phyloP scores from a whole-genome alignment of 2,797 vertebrate species.

The Caiman crocodilus region DNA sequence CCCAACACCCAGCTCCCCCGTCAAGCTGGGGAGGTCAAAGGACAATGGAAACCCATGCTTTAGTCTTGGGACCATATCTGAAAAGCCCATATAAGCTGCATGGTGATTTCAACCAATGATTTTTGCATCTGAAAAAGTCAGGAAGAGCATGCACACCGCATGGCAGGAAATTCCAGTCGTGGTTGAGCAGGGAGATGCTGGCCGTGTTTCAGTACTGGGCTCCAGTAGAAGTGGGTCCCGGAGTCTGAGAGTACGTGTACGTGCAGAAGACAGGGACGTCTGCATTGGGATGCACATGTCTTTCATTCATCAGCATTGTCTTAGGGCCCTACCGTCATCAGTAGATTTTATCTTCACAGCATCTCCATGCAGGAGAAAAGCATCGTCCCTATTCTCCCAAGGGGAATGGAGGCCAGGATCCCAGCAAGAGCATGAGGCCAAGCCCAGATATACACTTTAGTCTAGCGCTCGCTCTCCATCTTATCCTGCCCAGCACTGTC shows the following conservation, averaged over 20 bases:
- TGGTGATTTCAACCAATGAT: neutral
- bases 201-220: neutral
- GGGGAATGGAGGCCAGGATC: no score
- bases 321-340: neutral
- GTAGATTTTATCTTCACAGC: neutral
- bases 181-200: neutral
- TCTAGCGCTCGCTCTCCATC: neutral
- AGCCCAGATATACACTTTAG: neutral
- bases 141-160: neutral
- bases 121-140: neutral
- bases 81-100: neutral
- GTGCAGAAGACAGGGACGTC: neutral
- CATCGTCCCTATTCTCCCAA: no score
- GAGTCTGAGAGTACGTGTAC: neutral
- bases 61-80: neutral
- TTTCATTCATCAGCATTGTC: neutral
- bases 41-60: neutral
- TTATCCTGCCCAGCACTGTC: neutral
- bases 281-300: neutral
- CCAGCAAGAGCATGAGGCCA: neutral
- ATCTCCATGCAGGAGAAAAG: neutral
- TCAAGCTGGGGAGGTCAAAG: neutral
- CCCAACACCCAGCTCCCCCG: neutral
- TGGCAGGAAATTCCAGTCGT: neutral
- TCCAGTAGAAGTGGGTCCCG: neutral